Percentiles rank a stretch among this genome's conserved stretches.
Conservation (phyloP, 2,888 invertebrate species). For the Slavum lentiscoides region DNA sequence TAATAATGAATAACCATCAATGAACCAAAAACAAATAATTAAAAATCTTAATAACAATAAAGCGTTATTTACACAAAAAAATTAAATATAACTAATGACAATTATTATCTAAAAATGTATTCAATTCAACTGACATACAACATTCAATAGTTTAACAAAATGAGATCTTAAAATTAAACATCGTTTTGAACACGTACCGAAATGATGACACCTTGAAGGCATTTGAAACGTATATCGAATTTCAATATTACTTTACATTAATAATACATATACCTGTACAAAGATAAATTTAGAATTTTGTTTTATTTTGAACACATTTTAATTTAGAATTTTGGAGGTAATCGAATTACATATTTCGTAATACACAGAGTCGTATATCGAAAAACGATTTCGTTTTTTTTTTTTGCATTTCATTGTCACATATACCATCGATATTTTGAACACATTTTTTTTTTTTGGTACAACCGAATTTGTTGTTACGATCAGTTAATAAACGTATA, state of each 20-base stretch:
- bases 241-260: not conserved
- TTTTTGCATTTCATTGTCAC: too few species aligned
- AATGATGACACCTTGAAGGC: not conserved
- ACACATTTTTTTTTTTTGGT: too few species aligned
- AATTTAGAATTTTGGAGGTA: not conserved
- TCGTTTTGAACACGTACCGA: not conserved
- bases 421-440: too few species aligned
- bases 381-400: too few species aligned
- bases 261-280: not conserved
- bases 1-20: too few species aligned
- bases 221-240: constrained; percentile 7
- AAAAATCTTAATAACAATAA: too few species aligned
- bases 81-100: not conserved
- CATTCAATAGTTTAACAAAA: not conserved
- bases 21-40: too few species aligned
- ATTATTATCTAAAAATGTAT: not conserved
- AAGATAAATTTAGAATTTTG: constrained; percentile 9
- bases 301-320: constrained; percentile 35
- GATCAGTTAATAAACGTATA: too few species aligned
- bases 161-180: constrained; percentile 16
- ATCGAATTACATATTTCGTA: too few species aligned
- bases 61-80: not conserved
- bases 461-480: too few species aligned
- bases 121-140: constrained; percentile 16
- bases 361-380: too few species aligned